A percentile compares a stretch with the other conserved stretches of the same genome.
Conservation (phyloP, 2,888 invertebrate species). For the Apantesis nais region DNA sequence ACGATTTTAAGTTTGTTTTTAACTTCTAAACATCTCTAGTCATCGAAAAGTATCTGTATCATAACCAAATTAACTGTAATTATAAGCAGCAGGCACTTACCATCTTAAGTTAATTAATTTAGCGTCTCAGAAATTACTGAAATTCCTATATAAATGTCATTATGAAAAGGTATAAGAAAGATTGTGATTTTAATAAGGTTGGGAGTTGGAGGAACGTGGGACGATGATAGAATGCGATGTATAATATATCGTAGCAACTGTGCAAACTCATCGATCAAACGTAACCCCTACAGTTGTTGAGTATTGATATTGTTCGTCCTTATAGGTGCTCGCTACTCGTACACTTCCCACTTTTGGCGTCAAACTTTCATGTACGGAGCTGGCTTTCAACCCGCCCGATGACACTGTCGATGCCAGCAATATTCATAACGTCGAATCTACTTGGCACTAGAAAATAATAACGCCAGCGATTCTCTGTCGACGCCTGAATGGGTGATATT, state of each 20-base stretch:
- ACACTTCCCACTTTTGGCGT: conserved; percentile 44
- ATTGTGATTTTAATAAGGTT: conserved; percentile 63
- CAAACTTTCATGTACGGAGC: conserved; percentile 58
- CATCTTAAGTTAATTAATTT: conserved; percentile 67
- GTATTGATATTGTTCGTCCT: conserved; percentile 43
- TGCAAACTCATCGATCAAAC: conserved; percentile 76
- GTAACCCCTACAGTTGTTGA: conserved; percentile 48
- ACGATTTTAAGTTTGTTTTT: conserved; percentile 52
- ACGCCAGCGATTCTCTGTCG: conserved; percentile 22
- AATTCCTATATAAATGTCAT: conserved; percentile 67
- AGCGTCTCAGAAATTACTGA: conserved; percentile 54
- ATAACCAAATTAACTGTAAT: conserved; percentile 60
- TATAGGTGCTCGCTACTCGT: conserved; percentile 43
- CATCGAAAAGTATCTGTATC: conserved; percentile 53
- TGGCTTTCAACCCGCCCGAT: conserved; percentile 38
- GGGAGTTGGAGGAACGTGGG: conserved; percentile 43
- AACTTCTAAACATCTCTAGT: conserved; percentile 34
- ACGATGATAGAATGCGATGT: conserved; percentile 53
- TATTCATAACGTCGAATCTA: conserved; percentile 44
- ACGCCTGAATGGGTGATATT: conserved; percentile 26
- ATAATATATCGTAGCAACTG: conserved; percentile 69
- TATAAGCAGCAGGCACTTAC: conserved; percentile 56
- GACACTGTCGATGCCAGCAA: conserved; percentile 42
- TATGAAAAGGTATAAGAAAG: conserved; percentile 64
- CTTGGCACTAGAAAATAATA: conserved; percentile 40